Evolutionary conservation across 35 echinoderm and acorn worm genomes (phyloP).

Genomic region (Ptychodera flava): DNA sequence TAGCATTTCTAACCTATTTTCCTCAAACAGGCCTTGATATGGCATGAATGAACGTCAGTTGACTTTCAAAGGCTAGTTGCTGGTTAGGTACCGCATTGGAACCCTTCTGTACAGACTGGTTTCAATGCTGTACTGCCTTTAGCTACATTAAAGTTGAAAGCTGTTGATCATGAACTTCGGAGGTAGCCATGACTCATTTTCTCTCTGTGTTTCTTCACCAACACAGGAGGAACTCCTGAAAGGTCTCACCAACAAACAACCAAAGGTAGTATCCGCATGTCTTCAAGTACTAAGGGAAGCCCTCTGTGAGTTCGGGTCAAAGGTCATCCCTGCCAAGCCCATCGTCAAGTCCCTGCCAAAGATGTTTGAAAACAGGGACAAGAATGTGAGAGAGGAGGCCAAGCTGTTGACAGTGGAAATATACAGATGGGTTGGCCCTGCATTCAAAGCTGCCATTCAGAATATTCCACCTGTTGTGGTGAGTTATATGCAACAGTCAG

Average conservation of each 20-base stretch:
- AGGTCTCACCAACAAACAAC: constrained; percentile 88
- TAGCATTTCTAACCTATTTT: too few species aligned
- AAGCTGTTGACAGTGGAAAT: constrained; percentile 70
- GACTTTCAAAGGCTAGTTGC: too few species aligned
- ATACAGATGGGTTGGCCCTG: constrained; percentile 79
- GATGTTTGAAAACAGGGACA: constrained; percentile 88
- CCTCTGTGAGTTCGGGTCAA: constrained; percentile 75
- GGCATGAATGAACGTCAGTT: too few species aligned
- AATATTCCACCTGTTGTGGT: constrained; percentile 96
- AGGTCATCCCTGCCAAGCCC: constrained; percentile 75
- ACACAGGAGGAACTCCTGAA: constrained; percentile 90
- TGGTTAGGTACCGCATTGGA: too few species aligned
- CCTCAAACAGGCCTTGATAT: too few species aligned
- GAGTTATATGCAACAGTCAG: constrained; percentile 12
- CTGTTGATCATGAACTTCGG: too few species aligned
- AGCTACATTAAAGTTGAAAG: too few species aligned
- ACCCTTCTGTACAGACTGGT: too few species aligned
- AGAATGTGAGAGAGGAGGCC: constrained; percentile 82
- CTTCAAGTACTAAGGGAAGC: constrained; percentile 51
- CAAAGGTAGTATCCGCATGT: constrained; percentile 84
- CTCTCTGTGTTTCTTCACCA: too few species aligned
- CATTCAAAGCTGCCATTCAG: constrained; percentile 70
- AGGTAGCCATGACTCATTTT: too few species aligned
- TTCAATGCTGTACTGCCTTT: too few species aligned
- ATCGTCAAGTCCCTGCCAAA: constrained; percentile 69